Base-by-base conservation (phyloP, 2,797 vertebrate species). In the Urocyon cinereoargenteus region DNA sequence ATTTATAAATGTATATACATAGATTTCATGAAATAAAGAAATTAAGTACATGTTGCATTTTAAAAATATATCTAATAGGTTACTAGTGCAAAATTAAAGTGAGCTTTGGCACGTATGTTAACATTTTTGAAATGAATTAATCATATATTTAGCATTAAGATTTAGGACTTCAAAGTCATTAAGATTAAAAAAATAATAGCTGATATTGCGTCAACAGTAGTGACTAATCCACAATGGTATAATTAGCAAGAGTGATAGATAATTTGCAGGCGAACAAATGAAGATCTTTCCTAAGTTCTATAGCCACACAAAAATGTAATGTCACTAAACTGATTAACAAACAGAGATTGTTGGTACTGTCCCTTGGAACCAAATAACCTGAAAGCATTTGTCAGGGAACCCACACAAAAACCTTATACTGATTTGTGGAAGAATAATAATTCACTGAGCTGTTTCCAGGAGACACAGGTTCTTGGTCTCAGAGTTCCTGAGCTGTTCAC, bases 401-500 rank as follows among this genome's bases (percentile, higher is more conserved):
- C 75, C 55, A 77, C 36, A 31, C 40, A 73, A 40, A 79, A 70
- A 87, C 82, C 2, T 79, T 11, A 19, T 15, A 28, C 28, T 82
- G 75, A 57, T 55, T 36, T 72, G 72, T 91, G 68, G 82, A 34
- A 77, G 78, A 94, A 66, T 21, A 22, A 9, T 16, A 61, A 51
- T 85, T 99, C 97, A 99, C 11, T 97, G 98, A 73, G 97, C 95
- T 5, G 98, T 98, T 94, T 99, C 99, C 97, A 98, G 1, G 9
- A 97, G 81, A 97, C 51, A 86, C 81, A 19, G 75, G 86, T 91
- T 96, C 95, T 96, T 98, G 90, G 89, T 98, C 86, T 99, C 98
- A 0, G 98, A 98, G 95, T 96, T 98, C 97, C 98, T 98, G n/a
- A 99, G 97, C 87, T 98, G 98, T 70, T 99, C 99, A 0, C 99